Percentiles rank a stretch among this genome's conserved stretches.
Evolutionary conservation across 2,888 invertebrate genomes (phyloP).

Genomic region (Steinernema scapterisci): DNA sequence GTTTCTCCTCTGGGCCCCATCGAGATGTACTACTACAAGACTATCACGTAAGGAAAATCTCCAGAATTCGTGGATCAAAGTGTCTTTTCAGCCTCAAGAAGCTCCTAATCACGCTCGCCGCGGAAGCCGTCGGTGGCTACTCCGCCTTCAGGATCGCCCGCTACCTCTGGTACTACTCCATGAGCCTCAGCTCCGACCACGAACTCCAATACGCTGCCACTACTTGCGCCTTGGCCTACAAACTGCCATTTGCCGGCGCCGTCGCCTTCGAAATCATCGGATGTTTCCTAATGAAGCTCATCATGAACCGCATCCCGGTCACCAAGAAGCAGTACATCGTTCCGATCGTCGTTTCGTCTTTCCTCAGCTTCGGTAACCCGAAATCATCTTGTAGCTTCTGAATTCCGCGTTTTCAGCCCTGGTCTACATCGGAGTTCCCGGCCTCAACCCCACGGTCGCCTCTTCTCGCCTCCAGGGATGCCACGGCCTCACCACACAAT

Average conservation of each 20-base stretch:
- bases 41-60: slow-evolving; percentile 46
- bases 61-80: slow-evolving; percentile 3
- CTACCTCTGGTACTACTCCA: slow-evolving; percentile 57
- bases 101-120: slow-evolving; percentile 50
- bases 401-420: slow-evolving; percentile 48
- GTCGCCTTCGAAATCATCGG: slow-evolving; percentile 53
- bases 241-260: slow-evolving; percentile 51
- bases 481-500: slow-evolving; percentile 54
- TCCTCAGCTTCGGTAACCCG: slow-evolving; percentile 49
- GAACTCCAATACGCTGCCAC: slow-evolving; percentile 36
- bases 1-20: slow-evolving; percentile 56
- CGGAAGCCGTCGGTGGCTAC: slow-evolving; percentile 57
- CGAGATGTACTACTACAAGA: slow-evolving; percentile 47
- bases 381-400: neutral
- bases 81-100: slow-evolving; percentile 43
- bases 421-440: slow-evolving; percentile 60
- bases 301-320: slow-evolving; percentile 42
- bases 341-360: slow-evolving; percentile 49
- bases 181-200: slow-evolving; percentile 52
- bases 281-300: slow-evolving; percentile 48
- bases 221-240: slow-evolving; percentile 36
- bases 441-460: slow-evolving; percentile 63
- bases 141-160: slow-evolving; percentile 57
- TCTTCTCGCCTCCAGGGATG: slow-evolving; percentile 59
- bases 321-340: slow-evolving; percentile 41